Evolutionary conservation across 2,888 invertebrate species (phyloP).

Genomic region (Globia sparganii): DNA sequence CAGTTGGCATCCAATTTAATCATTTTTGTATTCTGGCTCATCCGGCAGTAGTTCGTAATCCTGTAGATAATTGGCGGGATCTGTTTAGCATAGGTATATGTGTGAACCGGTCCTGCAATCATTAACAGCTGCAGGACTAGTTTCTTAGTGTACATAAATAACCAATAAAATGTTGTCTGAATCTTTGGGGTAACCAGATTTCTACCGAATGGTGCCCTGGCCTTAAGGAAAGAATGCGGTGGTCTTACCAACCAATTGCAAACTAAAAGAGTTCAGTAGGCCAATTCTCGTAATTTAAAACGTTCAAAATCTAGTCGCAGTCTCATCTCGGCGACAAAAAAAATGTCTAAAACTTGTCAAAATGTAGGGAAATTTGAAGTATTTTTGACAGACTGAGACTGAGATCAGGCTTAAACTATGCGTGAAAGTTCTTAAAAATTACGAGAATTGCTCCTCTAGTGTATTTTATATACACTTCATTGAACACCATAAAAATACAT

Average conservation of each 20-base stretch:
- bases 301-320: too few relatives aligned
- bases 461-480: too few relatives aligned
- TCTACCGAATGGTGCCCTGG: neutral
- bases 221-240: neutral
- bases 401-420: too few relatives aligned
- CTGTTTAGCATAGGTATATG: constrained; percentile 15
- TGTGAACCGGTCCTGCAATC: constrained; percentile 23
- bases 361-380: too few relatives aligned
- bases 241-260: neutral
- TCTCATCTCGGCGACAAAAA: too few relatives aligned
- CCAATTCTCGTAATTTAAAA: too few relatives aligned
- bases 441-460: too few relatives aligned
- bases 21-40: constrained; percentile 27
- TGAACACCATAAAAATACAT: too few relatives aligned
- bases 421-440: too few relatives aligned
- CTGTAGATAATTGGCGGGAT: constrained; percentile 13
- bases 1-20: constrained; percentile 22
- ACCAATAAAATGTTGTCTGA: constrained; percentile 26
- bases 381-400: too few relatives aligned
- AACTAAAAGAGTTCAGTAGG: neutral
- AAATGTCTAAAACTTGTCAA: too few relatives aligned
- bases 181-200: constrained; percentile 10
- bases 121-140: constrained; percentile 1
- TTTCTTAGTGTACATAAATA: constrained; percentile 36
- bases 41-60: constrained; percentile 13